Evolutionary conservation across 2,888 invertebrate genomes (phyloP).

Genomic region (Chorisops tibialis): DNA sequence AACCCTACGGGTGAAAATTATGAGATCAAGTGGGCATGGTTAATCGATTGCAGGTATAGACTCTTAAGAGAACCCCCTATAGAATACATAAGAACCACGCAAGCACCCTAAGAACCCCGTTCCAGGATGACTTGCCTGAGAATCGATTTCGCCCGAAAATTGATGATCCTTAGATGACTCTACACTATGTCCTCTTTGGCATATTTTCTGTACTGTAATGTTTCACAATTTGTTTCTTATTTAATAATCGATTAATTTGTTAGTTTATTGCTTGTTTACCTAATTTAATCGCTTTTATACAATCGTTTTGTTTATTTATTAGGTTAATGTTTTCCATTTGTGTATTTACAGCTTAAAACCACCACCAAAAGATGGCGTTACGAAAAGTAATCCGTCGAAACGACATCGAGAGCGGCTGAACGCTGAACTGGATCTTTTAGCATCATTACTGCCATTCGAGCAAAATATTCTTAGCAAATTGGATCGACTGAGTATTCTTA

Average conservation of each 20-base stretch:
- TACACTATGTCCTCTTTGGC: neutral
- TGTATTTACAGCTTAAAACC: slow-evolving; percentile 83
- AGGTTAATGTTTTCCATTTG: slow-evolving; percentile 20
- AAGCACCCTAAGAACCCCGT: neutral
- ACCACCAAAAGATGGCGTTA: slow-evolving; percentile 90
- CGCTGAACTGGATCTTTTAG: slow-evolving; percentile 95
- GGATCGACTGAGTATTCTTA: slow-evolving; percentile 94
- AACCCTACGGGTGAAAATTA: slow-evolving; percentile 40
- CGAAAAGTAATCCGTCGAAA: slow-evolving; percentile 97
- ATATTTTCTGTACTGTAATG: neutral
- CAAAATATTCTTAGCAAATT: slow-evolving; percentile 97
- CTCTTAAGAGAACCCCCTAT: neutral
- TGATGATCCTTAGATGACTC: slow-evolving; percentile 32
- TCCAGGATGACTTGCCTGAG: neutral
- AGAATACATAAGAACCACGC: neutral
- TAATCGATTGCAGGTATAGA: slow-evolving; percentile 45
- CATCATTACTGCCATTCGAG: slow-evolving; percentile 91
- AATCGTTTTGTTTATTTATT: neutral
- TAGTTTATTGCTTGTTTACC: slow-evolving; percentile 28
- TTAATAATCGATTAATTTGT: slow-evolving; percentile 30
- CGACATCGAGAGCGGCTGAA: slow-evolving; percentile 96
- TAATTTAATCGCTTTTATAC: slow-evolving; percentile 12
- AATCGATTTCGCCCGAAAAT: slow-evolving; percentile 29
- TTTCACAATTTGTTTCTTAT: slow-evolving; percentile 9
- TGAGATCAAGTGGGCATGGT: slow-evolving; percentile 50